Evolutionary conservation across 2,113 vertebrate genomes (phyloP).

Genomic region (Clarias batrachus): DNA sequence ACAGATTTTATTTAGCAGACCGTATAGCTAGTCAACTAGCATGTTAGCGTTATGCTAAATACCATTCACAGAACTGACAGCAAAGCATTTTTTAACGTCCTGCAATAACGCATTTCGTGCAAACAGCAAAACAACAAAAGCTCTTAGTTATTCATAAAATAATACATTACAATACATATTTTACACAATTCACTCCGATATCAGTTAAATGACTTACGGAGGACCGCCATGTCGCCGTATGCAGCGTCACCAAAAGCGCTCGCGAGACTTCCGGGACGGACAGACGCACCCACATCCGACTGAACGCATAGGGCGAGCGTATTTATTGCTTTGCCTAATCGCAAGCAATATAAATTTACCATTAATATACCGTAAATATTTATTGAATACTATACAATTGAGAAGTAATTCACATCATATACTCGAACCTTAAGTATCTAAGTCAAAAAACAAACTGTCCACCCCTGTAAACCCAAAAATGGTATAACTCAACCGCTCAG

Average conservation of each 20-base stretch:
- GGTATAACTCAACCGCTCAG: conserved; percentile 9
- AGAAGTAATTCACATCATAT: not conserved
- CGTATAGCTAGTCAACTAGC: not conserved
- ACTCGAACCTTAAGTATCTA: not conserved
- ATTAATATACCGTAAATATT: not conserved
- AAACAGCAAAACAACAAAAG: no score
- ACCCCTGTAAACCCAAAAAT: not conserved
- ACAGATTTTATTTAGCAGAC: not conserved
- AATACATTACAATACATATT: not conserved
- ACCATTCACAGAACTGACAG: not conserved
- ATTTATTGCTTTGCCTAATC: not conserved
- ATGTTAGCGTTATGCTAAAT: conserved; percentile 24
- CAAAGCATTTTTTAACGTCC: not conserved
- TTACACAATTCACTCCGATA: conserved; percentile 16
- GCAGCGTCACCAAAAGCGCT: conserved; percentile 73
- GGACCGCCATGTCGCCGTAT: conserved; percentile 75
- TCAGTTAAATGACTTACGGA: conserved; percentile 66
- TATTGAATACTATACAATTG: no score
- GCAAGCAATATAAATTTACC: not conserved
- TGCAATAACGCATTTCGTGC: not conserved
- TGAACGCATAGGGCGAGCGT: not conserved
- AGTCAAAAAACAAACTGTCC: not conserved
- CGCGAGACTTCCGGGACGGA: conserved; percentile 66
- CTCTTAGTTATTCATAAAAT: fast-evolving
- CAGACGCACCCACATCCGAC: conserved; percentile 23